Percentiles rank a stretch among this genome's conserved stretches.
phyloP scores from a whole-genome alignment of 2,797 vertebrate species.

The Acropternis orthonyx region DNA sequence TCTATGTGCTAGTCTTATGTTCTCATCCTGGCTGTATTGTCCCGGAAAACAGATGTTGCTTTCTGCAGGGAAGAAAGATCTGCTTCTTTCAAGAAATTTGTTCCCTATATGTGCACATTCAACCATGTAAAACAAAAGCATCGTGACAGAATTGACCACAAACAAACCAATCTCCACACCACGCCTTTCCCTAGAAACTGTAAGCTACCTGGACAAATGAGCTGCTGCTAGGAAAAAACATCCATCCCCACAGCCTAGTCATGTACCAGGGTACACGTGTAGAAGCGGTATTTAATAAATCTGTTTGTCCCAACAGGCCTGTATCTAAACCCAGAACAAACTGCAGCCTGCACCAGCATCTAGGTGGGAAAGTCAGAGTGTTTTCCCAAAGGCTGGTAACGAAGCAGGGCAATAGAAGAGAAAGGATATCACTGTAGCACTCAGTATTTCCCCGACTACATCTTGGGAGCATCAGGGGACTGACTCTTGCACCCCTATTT shows the following conservation, averaged over 20 bases:
- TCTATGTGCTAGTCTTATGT: slow-evolving; percentile 29
- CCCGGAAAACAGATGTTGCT: slow-evolving; percentile 66
- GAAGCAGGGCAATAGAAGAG: neutral
- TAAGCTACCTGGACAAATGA: neutral
- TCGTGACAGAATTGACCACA: neutral
- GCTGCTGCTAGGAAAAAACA: neutral
- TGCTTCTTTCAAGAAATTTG: slow-evolving; percentile 56
- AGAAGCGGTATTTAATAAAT: neutral
- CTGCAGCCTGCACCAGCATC: neutral
- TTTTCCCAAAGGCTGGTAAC: neutral
- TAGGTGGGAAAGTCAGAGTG: neutral
- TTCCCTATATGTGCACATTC: slow-evolving; percentile 34
- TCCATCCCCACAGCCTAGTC: neutral
- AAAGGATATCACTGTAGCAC: neutral
- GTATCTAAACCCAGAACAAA: neutral
- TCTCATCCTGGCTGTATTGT: slow-evolving; percentile 59
- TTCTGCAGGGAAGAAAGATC: slow-evolving; percentile 55
- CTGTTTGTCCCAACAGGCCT: neutral
- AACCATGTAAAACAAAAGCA: slow-evolving; percentile 29
- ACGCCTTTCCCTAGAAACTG: neutral
- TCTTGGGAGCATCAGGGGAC: neutral
- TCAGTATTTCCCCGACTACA: neutral
- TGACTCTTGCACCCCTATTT: neutral
- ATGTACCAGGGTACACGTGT: neutral
- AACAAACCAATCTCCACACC: neutral